Evolutionary conservation across 2,113 vertebrate species (phyloP), one percentile per base, ranked within the genome.

Genomic region (Trematomus loennbergii): DNA sequence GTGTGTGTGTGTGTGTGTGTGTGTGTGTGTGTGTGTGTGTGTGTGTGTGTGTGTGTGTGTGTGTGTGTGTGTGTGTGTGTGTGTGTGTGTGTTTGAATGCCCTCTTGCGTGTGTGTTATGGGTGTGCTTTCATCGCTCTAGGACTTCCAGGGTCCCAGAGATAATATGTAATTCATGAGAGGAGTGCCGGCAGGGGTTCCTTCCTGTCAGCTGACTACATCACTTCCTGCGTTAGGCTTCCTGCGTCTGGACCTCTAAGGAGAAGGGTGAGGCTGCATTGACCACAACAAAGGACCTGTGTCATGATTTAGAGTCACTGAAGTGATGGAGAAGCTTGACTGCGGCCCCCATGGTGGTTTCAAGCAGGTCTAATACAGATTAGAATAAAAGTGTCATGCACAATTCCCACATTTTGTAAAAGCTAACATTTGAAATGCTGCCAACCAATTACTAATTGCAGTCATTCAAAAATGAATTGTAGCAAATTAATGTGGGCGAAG

Each of bases 141-240:
- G 81, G 74, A 90, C 86, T 82, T 90, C 71, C 81, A 89, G 63
- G 76, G 76, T 88, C 74, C 77, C 73, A 67, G 72, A 86, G 88
- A 90, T 91, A 86, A 89, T 79, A 78, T 78, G 83, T 86, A 85
- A 91, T 88, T 88, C 83, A 79, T 85, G 76, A 76, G 82, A 86
- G 81, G 86, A 92, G 85, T 88, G 86, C 75, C 12, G 45, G 17
- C 71, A 61, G 63, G 81, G 85, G 85, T 86, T 83, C 69, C 84
- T 93, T 94, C 93, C 94, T 90, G 88, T 94, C 91, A 92, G 86
- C 84, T 93, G 88, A 95, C 85, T 89, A 73, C 77, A 80, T 92
- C 86, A 81, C 88, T 91, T 94, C 92, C 91, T 90, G 74, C 43
- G 45, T 68, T 66, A 48, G 66, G 50, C 68, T 87, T 89, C 83